Evolutionary conservation across 64 coral and sea anemone species (phyloP).

Genomic region (Porites australiensis): DNA sequence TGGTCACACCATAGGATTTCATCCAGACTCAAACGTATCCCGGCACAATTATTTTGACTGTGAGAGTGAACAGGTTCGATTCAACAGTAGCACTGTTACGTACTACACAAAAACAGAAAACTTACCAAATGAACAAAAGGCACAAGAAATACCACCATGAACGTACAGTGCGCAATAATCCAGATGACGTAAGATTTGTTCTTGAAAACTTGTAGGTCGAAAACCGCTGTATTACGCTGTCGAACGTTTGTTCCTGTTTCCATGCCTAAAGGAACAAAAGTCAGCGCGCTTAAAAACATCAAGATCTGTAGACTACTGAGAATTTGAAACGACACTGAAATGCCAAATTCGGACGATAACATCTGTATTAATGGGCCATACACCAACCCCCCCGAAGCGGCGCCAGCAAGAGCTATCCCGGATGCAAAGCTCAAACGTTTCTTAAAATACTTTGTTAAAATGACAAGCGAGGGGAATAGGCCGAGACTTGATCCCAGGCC

Average conservation of each 20-base stretch:
- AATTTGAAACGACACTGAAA: slow-evolving; percentile 36
- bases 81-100: too few species aligned
- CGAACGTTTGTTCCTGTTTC: background rate
- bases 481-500: slow-evolving; percentile 53
- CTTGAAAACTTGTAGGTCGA: background rate
- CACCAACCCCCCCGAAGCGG: slow-evolving; percentile 5
- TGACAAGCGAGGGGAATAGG: slow-evolving; percentile 53
- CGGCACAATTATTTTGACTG: too few species aligned
- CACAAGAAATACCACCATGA: slow-evolving; percentile 58
- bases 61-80: too few species aligned
- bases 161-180: background rate
- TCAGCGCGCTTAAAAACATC: slow-evolving; percentile 26
- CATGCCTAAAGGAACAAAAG: background rate
- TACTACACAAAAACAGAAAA: background rate
- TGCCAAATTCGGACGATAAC: background rate
- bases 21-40: too few species aligned
- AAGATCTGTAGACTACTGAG: slow-evolving; percentile 13
- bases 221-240: background rate
- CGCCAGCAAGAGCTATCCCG: slow-evolving; percentile 32
- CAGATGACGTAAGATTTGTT: slow-evolving; percentile 27
- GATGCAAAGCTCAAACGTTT: slow-evolving; percentile 24
- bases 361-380: slow-evolving; percentile 19
- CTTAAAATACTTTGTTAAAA: slow-evolving; percentile 47
- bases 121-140: slow-evolving; percentile 74
- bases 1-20: too few species aligned